These are phyloP conservation scores for Anabas testudineus DNA, from an alignment of 2,797 vertebrate genomes.

Conservation along the genomic window DNA sequence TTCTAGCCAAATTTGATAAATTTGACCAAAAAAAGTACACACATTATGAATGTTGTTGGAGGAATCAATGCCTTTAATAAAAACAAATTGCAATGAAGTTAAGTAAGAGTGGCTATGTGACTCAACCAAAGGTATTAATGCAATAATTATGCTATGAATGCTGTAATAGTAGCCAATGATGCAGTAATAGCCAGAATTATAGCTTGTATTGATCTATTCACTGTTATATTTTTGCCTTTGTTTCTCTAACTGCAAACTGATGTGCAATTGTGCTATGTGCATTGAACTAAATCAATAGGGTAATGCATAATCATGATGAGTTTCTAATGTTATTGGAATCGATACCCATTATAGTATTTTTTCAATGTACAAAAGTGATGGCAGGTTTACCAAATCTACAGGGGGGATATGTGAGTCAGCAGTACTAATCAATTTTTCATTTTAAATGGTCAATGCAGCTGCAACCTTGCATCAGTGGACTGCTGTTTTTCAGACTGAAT, in stretches of 20 bases:
- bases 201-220: conserved; percentile 9
- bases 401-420: conserved; percentile 5
- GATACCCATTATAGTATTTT: conserved; percentile 32
- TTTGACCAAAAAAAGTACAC: no score
- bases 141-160: conserved; percentile 3
- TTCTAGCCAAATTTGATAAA: no score
- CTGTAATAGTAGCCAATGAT: not conserved
- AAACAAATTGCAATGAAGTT: not conserved
- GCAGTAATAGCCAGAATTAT: conserved; percentile 1
- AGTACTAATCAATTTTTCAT: not conserved
- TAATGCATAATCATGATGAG: conserved; percentile 7
- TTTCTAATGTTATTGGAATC: conserved; percentile 34
- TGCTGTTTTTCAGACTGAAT: conserved; percentile 3
- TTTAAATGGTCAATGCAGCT: not conserved
- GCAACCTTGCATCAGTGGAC: not conserved
- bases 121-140: not conserved
- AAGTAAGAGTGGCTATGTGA: not conserved
- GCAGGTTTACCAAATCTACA: conserved; percentile 13
- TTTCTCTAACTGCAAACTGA: conserved; percentile 11
- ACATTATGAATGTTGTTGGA: no score
- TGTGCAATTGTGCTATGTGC: conserved; percentile 17
- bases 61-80: not conserved
- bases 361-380: not conserved
- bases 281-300: conserved; percentile 31
- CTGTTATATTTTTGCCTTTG: conserved; percentile 16